Conservation (phyloP, 1,140 invertebrate genomes). For the Varroa destructor region DNA sequence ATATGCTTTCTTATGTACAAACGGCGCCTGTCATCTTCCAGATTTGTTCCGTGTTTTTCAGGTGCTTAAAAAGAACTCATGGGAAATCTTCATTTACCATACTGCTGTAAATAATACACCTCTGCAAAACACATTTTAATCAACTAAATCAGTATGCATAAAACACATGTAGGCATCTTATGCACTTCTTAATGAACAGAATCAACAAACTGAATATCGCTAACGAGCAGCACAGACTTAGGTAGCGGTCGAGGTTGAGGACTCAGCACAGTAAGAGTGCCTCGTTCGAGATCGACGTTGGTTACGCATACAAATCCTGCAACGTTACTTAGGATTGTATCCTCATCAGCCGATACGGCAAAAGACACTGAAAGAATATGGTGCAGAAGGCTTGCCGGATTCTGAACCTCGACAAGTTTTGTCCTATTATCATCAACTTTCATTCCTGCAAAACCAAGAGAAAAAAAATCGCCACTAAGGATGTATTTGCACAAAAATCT, state of each 20-base stretch:
- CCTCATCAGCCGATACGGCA: constrained; percentile 53
- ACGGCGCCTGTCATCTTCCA: too few relatives aligned
- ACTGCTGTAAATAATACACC: too few relatives aligned
- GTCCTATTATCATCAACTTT: constrained; percentile 75
- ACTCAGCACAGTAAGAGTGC: constrained; percentile 71
- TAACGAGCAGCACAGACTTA: constrained; percentile 40
- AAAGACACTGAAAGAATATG: constrained; percentile 67
- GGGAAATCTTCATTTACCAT: too few relatives aligned
- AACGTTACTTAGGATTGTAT: constrained; percentile 73
- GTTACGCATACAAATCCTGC: constrained; percentile 73
- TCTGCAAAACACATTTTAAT: too few relatives aligned
- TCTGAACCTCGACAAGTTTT: constrained; percentile 64
- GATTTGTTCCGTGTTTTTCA: too few relatives aligned
- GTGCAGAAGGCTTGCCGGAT: constrained; percentile 54
- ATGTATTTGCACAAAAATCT: neutral
- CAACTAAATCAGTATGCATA: too few relatives aligned
- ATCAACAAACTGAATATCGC: constrained; percentile 16
- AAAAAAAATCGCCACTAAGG: neutral
- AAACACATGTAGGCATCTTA: too few relatives aligned
- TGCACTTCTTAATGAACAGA: neutral
- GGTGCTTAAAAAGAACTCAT: too few relatives aligned
- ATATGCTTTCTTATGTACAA: too few relatives aligned
- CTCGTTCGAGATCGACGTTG: constrained; percentile 70
- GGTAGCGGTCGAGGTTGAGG: constrained; percentile 81
- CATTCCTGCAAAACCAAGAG: constrained; percentile 52